phyloP scores from a whole-genome alignment of 2,888 invertebrate genomes.

The Rhingia campestris region DNA sequence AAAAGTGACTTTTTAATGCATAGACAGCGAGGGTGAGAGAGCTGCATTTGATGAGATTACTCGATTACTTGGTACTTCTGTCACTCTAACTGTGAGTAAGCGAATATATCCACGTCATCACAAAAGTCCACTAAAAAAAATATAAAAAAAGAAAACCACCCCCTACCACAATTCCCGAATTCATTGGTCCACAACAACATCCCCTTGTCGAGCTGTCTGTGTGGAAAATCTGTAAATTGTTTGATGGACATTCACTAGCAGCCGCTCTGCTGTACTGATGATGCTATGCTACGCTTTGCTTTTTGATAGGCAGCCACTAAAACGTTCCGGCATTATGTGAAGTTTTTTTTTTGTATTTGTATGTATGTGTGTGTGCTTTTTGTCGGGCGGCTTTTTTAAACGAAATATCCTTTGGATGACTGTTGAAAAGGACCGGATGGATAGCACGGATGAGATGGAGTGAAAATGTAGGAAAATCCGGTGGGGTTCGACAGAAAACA shows the following conservation, averaged over 20 bases:
- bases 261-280: constrained; percentile 2
- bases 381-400: constrained; percentile 24
- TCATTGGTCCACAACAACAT: constrained; percentile 57
- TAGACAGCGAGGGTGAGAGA: constrained; percentile 14
- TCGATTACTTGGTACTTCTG: constrained; percentile 65
- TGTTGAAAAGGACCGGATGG: constrained; percentile 49
- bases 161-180: constrained; percentile 46
- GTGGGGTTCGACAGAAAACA: constrained; percentile 53
- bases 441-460: constrained; percentile 37
- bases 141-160: constrained; percentile 8
- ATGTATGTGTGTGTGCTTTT: too few species aligned
- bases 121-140: constrained; percentile 8
- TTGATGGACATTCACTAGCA: constrained; percentile 65
- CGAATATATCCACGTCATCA: constrained; percentile 47
- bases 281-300: constrained; percentile 21
- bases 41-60: constrained; percentile 63
- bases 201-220: constrained; percentile 60
- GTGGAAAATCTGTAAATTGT: constrained; percentile 69
- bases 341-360: constrained; percentile 30
- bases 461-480: constrained; percentile 49
- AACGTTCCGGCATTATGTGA: constrained; percentile 39
- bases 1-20: constrained; percentile 65
- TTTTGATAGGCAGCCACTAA: constrained; percentile 65
- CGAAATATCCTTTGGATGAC: constrained; percentile 39
- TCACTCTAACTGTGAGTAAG: constrained; percentile 56